Conservation (phyloP, 2,113 vertebrate genomes). For the Psittacula cyanocephala region DNA sequence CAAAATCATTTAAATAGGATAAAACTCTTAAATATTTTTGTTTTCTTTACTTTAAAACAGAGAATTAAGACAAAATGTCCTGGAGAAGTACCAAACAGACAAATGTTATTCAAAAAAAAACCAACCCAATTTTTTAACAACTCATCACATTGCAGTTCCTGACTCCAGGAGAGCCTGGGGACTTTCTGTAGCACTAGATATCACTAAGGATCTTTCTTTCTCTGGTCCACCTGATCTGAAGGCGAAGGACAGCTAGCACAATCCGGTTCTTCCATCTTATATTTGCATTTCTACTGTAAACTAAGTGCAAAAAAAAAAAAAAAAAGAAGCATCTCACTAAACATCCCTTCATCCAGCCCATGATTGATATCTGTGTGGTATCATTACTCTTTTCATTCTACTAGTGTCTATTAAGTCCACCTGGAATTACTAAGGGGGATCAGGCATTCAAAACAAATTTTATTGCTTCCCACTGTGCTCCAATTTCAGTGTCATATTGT, state of each 20-base stretch:
- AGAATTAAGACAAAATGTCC: background rate
- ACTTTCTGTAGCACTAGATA: background rate
- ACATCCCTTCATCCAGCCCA: background rate
- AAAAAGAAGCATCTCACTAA: background rate
- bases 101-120: background rate
- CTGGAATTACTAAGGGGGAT: background rate
- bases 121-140: background rate
- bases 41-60: background rate
- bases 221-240: background rate
- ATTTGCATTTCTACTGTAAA: background rate
- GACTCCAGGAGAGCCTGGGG: background rate
- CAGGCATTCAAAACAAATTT: background rate
- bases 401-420: background rate
- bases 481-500: background rate
- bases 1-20: background rate
- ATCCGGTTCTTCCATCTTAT: background rate
- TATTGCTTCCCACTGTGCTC: background rate
- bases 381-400: background rate
- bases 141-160: background rate
- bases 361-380: background rate
- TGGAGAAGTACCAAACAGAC: background rate
- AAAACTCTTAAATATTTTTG: background rate
- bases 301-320: background rate
- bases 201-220: background rate
- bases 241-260: background rate